Base-by-base conservation (phyloP, 2,113 vertebrate species). In the Microtus oregoni region DNA sequence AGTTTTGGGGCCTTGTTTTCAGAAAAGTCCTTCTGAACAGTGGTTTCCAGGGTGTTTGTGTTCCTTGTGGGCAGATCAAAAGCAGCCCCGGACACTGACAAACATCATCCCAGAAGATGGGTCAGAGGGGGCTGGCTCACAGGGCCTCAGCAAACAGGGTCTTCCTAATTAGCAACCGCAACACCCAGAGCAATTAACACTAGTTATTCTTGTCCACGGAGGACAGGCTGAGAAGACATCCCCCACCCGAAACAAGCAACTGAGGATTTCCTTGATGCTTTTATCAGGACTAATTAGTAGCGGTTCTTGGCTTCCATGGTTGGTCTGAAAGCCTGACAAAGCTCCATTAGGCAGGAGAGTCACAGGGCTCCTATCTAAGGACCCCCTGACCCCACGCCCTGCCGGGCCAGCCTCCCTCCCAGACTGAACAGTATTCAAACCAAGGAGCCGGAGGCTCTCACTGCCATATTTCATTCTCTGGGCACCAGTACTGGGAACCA, bases 271-370 rank as follows among this genome's bases (percentile, higher is more conserved):
- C 76, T 91, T 93, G 91, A 89, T 73, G 86, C 73, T 73, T 89
- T 94, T 83, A 92, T 91, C 92, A 52, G 76, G 30, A 89, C 86
- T 97, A 96, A 97, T 96, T 97, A 97, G 93, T 91, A 96, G 90
- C 5, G 26, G 28, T 35, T 93, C 88, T 90, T 85, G 73, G 88
- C 70, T 93, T 91, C 81, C 32, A 0, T 55, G 81, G 82, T 91
- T 52, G 85, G 52, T 68, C 90, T 94, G 76, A 63, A 38, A 1
- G 35, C 88, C 47, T 44, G 65, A 81, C 0, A 0, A 86, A 89
- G 7, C 73, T 91, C 94, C 86, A 78, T 72, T 22, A 94, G 77
- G 65, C 50, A 72, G 1, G 12, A 67, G 26, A 20, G 24, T 28
- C 88, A 63, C 14, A 61, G 50, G 1, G 32, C 20, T 30, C 20